Percentiles rank a stretch among this genome's conserved stretches.
Conservation (phyloP, 2,113 vertebrate genomes). For the Acinonyx jubatus region DNA sequence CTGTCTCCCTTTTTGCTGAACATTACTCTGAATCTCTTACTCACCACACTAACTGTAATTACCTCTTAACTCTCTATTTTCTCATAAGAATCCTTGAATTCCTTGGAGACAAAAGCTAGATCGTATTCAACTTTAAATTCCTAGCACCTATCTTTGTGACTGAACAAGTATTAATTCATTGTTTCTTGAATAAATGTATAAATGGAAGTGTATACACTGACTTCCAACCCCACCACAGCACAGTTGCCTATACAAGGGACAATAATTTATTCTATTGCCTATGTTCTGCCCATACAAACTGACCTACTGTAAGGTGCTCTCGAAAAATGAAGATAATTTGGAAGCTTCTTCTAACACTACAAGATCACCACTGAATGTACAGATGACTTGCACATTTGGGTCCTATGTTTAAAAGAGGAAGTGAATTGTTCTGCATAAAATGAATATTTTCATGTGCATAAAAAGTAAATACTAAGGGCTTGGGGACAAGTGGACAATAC, state of each 20-base stretch:
- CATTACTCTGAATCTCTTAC: not conserved
- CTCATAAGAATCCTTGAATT: not conserved
- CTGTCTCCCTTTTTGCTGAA: not conserved
- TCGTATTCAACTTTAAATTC: not conserved
- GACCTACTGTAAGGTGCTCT: not conserved
- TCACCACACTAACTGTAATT: not conserved
- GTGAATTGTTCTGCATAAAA: not conserved
- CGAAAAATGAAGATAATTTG: not conserved
- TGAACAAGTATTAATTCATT: not conserved
- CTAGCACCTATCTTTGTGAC: not conserved
- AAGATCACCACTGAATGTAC: not conserved
- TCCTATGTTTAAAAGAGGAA: not conserved
- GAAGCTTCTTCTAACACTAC: not conserved
- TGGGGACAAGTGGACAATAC: not conserved
- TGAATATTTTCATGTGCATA: not conserved
- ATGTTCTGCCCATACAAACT: not conserved
- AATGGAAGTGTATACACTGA: not conserved
- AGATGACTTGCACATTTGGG: not conserved
- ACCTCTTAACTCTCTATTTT: not conserved
- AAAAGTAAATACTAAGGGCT: not conserved
- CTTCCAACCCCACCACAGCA: fast-evolving
- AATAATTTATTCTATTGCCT: not conserved
- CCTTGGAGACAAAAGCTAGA: not conserved
- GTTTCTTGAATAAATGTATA: not conserved
- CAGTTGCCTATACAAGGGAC: not conserved